These are phyloP conservation scores for Cerastis leucographa DNA, from an alignment of 2,888 invertebrate species.

Conservation along the genomic window DNA sequence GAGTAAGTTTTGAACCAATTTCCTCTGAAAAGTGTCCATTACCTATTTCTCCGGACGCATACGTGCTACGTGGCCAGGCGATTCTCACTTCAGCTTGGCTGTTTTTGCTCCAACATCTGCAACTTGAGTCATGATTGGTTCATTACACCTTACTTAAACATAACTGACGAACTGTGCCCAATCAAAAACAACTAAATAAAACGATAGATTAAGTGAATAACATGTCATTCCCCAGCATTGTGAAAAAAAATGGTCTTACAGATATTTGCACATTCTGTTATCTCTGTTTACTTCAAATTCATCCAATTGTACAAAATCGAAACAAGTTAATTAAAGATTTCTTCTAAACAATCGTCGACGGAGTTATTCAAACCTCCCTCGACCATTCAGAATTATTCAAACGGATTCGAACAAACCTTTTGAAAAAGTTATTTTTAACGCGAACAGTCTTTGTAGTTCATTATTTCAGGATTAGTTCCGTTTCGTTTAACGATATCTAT, in stretches of 20 bases:
- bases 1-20: neutral
- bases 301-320: constrained; percentile 7
- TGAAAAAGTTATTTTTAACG: constrained; percentile 37
- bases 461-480: constrained; percentile 54
- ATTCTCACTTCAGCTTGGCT: too few relatives aligned
- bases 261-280: neutral
- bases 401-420: constrained; percentile 43
- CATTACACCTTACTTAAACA: neutral
- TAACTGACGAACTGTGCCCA: neutral
- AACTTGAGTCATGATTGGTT: neutral
- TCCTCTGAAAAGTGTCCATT: too few relatives aligned
- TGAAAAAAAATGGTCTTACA: neutral
- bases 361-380: constrained; percentile 9
- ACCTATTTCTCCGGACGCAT: too few relatives aligned
- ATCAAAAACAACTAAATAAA: neutral
- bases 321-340: constrained; percentile 23
- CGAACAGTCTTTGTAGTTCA: constrained; percentile 29
- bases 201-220: too few relatives aligned
- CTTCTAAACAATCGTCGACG: constrained; percentile 14
- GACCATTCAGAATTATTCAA: constrained; percentile 38
- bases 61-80: too few relatives aligned
- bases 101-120: too few relatives aligned
- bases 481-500: constrained; percentile 30
- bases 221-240: too few relatives aligned
- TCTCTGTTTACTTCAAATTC: neutral